Base-by-base conservation (phyloP, 23 tunicate genomes). In the Phallusia fumigata region DNA sequence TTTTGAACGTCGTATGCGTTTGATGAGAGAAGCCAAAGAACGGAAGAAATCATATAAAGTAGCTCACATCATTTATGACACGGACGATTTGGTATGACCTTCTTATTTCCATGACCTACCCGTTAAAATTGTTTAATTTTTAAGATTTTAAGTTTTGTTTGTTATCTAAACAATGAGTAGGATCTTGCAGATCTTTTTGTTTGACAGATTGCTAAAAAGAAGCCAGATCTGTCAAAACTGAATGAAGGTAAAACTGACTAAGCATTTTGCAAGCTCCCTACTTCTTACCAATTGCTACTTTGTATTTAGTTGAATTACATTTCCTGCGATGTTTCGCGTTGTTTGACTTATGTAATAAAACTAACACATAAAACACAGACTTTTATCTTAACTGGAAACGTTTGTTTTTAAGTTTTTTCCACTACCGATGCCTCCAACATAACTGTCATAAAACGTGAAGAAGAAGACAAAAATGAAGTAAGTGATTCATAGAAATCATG, bases 11-110 rank as follows among this genome's bases (percentile, higher is more conserved):
- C 83, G 88, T 19, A 19, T 36, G 72, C 65, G 50, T 35, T 47
- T 76, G 65, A 47, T 79, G 40, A 72, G 47, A 30, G 79, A 65
- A 47, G 88, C 88, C 32, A 85, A 85, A 31, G 79, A 78, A 53
- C 78, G 65, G 30, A 85, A 85, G 35, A 74, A 21, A 33, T 32
- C 77, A 74, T 32, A 32, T 8, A 74, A 21, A 74, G 36, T 33
- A 30, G 77, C 69, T 58, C 69, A 58, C 69, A 58, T 3, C 28
- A 58, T 58, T 6, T 58, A 58, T 24, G 69, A 58, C 11, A 24
- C 69, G 28, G 28, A 58, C 3, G 69, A 58, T 58, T 21, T 58
- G 26, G 69, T 58, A 58, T 21, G 69, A 40, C 10, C 5, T 40
- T 3, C 10, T 40, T 40, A 10, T 40, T n/a, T n/a, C n/a, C n/a